Evolutionary conservation across 2,797 vertebrate species (phyloP).

Genomic region (Pelodytes ibericus): DNA sequence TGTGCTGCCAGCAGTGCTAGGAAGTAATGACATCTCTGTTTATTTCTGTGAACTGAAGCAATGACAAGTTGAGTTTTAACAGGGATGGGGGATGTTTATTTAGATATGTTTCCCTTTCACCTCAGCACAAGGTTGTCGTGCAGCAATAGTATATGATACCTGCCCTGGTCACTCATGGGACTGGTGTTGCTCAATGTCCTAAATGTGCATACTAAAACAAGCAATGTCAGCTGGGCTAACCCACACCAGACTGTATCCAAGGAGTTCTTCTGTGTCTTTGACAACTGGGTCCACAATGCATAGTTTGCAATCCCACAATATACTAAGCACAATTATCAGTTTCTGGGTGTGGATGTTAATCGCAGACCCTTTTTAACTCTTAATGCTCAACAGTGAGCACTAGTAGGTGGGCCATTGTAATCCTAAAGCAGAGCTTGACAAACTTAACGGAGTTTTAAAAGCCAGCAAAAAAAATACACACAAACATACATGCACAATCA

Average conservation of each 20-base stretch:
- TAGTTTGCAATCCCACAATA: too few species aligned
- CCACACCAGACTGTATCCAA: not conserved
- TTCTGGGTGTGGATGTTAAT: too few species aligned
- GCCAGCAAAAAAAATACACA: too few species aligned
- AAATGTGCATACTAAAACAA: not conserved
- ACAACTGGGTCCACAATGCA: too few species aligned
- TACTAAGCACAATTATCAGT: too few species aligned
- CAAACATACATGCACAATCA: too few species aligned
- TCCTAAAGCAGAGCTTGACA: too few species aligned
- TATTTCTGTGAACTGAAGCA: constrained; percentile 62
- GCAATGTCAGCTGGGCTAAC: not conserved
- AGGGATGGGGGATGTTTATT: constrained; percentile 19
- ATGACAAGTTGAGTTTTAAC: constrained; percentile 46
- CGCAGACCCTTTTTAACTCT: too few species aligned
- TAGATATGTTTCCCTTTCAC: constrained; percentile 14
- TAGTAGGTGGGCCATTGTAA: too few species aligned
- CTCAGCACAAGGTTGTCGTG: constrained; percentile 19
- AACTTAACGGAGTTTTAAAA: too few species aligned
- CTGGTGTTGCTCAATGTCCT: not conserved
- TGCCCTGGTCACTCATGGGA: constrained; percentile 30
- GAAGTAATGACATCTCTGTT: constrained; percentile 63
- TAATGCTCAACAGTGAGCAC: too few species aligned
- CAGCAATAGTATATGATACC: constrained; percentile 14
- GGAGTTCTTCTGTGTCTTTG: too few species aligned
- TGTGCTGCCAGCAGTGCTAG: constrained; percentile 57